Evolutionary conservation across 2,888 invertebrate genomes (phyloP).

Genomic region (Chymomyza caudatula): DNA sequence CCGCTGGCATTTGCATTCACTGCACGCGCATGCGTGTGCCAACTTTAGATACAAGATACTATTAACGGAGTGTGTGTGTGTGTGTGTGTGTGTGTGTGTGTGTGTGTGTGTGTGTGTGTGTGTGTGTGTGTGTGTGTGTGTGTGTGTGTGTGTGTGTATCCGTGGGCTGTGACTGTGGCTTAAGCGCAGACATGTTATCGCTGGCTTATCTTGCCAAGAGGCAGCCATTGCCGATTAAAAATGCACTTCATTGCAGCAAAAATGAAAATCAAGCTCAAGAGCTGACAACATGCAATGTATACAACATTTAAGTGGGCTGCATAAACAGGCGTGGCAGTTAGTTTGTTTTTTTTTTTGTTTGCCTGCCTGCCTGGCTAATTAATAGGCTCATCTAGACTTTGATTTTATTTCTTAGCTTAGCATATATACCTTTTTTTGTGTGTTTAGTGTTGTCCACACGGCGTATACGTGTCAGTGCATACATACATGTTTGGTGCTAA

Average conservation of each 20-base stretch:
- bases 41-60: slow-evolving; percentile 8
- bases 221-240: slow-evolving; percentile 71
- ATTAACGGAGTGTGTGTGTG: neutral
- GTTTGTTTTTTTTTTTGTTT: no score
- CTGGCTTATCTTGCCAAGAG: slow-evolving; percentile 62
- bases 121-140: neutral
- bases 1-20: neutral
- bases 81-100: neutral
- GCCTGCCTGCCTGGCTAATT: slow-evolving; percentile 51
- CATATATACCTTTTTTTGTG: no score
- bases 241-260: slow-evolving; percentile 66
- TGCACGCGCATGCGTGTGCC: slow-evolving; percentile 34
- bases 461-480: neutral
- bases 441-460: neutral
- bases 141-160: neutral
- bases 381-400: slow-evolving; percentile 43
- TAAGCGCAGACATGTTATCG: slow-evolving; percentile 52
- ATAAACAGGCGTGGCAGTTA: slow-evolving; percentile 40
- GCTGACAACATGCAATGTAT: slow-evolving; percentile 52
- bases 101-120: neutral
- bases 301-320: slow-evolving; percentile 48
- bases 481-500: slow-evolving; percentile 63
- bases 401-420: neutral
- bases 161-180: neutral
- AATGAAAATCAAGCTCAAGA: neutral